Conservation (phyloP, 2,888 invertebrate genomes). For the Cheilosia grossa region DNA sequence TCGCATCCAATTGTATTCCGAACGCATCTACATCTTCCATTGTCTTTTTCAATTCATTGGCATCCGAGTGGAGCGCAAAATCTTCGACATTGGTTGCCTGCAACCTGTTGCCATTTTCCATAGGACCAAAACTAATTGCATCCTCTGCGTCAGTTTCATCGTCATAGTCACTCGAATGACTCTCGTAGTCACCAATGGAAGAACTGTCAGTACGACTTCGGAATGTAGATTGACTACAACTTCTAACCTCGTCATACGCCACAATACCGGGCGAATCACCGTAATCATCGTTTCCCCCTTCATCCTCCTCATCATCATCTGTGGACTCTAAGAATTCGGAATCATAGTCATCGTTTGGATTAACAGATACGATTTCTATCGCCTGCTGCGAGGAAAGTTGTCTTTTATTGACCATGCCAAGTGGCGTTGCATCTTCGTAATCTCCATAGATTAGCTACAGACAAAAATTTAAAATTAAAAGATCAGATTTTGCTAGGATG, state of each 20-base stretch:
- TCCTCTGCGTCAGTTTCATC: slow-evolving; percentile 77
- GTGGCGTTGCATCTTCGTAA: slow-evolving; percentile 61
- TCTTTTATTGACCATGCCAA: slow-evolving; percentile 37
- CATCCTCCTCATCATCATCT: slow-evolving; percentile 74
- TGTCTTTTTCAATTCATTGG: slow-evolving; percentile 48
- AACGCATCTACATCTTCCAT: slow-evolving; percentile 78
- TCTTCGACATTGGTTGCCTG: slow-evolving; percentile 76
- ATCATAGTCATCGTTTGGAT: slow-evolving; percentile 78
- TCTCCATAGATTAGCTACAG: slow-evolving; percentile 79
- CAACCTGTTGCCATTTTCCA: neutral
- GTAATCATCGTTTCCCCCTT: slow-evolving; percentile 64
- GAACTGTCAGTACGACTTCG: slow-evolving; percentile 81
- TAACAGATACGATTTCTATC: slow-evolving; percentile 78
- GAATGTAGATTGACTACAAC: slow-evolving; percentile 80
- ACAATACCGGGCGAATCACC: slow-evolving; percentile 50
- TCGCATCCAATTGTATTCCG: slow-evolving; percentile 79
- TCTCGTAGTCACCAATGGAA: slow-evolving; percentile 82
- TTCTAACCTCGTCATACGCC: slow-evolving; percentile 77
- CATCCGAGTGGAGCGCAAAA: slow-evolving; percentile 78
- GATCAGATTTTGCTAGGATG: slow-evolving; percentile 47
- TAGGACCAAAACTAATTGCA: neutral
- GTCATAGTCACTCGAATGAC: slow-evolving; percentile 82
- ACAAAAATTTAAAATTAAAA: slow-evolving; percentile 44
- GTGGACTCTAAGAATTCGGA: slow-evolving; percentile 71
- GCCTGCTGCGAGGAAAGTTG: slow-evolving; percentile 65